A percentile compares a stretch with the other conserved stretches of the same genome.
These are phyloP conservation scores for Podarcis cretensis DNA, from an alignment of 2,113 vertebrate species.

Conservation along the genomic window DNA sequence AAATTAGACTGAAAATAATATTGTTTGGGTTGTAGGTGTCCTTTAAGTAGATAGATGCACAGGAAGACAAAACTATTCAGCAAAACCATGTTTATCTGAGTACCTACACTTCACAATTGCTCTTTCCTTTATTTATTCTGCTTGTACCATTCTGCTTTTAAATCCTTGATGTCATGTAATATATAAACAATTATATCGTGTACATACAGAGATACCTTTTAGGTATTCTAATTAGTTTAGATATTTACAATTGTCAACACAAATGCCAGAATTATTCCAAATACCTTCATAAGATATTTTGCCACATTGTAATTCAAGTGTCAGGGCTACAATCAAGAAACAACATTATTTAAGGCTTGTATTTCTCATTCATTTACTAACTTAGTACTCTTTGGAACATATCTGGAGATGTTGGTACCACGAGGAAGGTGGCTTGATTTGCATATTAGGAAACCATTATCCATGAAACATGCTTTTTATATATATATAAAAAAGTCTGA, in stretches of 20 bases:
- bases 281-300: background rate
- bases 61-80: conserved; percentile 27
- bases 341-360: background rate
- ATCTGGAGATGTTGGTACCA: background rate
- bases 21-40: conserved; percentile 24
- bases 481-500: background rate
- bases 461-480: background rate
- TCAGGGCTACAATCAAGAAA: background rate
- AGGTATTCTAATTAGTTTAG: conserved; percentile 68
- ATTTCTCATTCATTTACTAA: background rate
- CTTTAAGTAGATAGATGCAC: conserved; percentile 35
- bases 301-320: background rate
- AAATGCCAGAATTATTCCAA: background rate
- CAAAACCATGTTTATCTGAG: conserved; percentile 47
- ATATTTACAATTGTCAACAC: conserved; percentile 41
- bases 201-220: conserved; percentile 55
- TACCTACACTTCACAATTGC: conserved; percentile 50
- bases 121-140: conserved; percentile 72
- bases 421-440: conserved; percentile 3
- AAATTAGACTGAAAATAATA: conserved; percentile 31
- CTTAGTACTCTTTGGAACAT: background rate
- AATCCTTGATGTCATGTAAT: conserved; percentile 70
- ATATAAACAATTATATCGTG: conserved; percentile 63
- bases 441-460: background rate
- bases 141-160: conserved; percentile 59